Evolutionary conservation across 1,140 invertebrate genomes (phyloP).

Genomic region (Anastrepha ludens): DNA sequence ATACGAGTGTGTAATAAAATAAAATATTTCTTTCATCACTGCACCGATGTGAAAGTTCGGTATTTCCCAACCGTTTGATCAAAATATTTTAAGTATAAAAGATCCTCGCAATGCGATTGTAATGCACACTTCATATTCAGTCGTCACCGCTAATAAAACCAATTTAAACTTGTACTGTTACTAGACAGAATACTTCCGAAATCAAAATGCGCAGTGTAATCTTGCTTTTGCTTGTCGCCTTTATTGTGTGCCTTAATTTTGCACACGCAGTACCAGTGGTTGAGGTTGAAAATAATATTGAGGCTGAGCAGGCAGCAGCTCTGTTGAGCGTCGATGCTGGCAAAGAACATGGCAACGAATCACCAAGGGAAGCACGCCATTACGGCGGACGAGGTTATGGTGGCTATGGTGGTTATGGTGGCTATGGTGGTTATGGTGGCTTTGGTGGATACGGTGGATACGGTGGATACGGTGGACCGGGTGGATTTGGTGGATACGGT

Average conservation of each 20-base stretch:
- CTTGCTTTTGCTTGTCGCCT: neutral
- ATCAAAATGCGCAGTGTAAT: neutral
- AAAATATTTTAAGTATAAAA: neutral
- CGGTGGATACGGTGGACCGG: neutral
- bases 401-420: neutral
- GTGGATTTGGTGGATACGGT: neutral
- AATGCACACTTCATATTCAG: neutral
- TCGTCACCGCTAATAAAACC: neutral
- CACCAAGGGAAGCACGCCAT: neutral
- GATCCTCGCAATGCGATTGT: neutral
- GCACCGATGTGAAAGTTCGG: neutral
- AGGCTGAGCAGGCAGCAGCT: neutral
- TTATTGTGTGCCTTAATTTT: neutral
- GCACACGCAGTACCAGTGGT: neutral
- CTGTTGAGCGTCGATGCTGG: neutral
- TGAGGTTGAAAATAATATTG: neutral
- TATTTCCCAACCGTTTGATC: neutral
- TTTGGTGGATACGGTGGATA: neutral
- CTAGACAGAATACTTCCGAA: neutral
- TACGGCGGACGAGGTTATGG: neutral
- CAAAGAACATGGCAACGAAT: neutral
- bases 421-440: neutral
- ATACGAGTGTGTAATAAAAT: neutral
- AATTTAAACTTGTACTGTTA: neutral
- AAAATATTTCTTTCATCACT: neutral